Conservation (phyloP, 2,113 vertebrate species). For the Theristicus caerulescens region DNA sequence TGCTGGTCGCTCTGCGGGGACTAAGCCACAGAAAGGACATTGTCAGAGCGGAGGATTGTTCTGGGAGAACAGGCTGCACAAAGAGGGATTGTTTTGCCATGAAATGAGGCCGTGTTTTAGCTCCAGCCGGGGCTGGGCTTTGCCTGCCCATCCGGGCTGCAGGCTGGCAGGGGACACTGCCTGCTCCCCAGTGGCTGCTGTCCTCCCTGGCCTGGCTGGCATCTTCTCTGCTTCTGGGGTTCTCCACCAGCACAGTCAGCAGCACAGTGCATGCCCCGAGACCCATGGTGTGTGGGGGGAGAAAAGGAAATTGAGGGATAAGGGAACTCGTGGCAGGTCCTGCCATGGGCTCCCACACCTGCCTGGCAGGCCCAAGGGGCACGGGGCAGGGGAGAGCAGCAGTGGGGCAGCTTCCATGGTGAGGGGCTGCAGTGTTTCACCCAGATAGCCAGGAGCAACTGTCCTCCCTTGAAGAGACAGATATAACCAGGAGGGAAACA, state of each 20-base stretch:
- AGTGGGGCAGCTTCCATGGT: background rate
- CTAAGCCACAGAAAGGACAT: conserved; percentile 57
- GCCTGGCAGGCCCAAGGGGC: background rate
- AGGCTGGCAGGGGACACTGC: background rate
- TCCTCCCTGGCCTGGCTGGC: background rate
- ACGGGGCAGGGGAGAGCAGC: background rate
- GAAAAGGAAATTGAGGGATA: background rate
- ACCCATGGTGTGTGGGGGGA: background rate
- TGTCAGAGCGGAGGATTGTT: conserved; percentile 60
- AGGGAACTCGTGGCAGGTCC: background rate
- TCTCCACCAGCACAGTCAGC: background rate
- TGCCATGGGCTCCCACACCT: background rate
- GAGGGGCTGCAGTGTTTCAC: background rate
- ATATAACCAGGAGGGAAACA: background rate
- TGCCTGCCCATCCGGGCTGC: background rate
- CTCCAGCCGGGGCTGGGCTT: background rate
- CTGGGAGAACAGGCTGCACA: conserved; percentile 44
- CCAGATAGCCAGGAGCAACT: background rate
- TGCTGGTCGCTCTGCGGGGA: background rate
- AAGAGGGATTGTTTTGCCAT: conserved; percentile 50
- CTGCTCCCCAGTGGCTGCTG: background rate
- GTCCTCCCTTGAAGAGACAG: background rate
- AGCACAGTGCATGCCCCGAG: background rate
- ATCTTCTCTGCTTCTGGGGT: conserved; percentile 1
- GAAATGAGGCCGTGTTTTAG: conserved; percentile 46